phyloP scores from a whole-genome alignment of 2,888 invertebrate genomes.

The Noctua janthe region DNA sequence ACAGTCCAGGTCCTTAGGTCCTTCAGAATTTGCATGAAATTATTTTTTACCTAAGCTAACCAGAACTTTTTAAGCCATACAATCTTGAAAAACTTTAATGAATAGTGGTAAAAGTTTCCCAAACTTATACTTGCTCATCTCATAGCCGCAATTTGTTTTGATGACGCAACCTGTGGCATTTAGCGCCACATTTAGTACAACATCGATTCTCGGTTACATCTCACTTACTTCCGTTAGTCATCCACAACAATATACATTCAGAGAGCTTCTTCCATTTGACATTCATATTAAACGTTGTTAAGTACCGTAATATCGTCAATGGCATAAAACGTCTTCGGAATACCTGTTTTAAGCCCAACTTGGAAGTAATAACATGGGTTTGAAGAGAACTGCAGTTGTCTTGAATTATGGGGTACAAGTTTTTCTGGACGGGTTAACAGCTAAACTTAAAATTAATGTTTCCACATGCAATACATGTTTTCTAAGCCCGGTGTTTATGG shows the following conservation, averaged over 20 bases:
- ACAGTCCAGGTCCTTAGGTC: neutral
- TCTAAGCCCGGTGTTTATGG: neutral
- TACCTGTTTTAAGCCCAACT: conserved; percentile 54
- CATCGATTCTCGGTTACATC: conserved; percentile 41
- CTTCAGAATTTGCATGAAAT: neutral
- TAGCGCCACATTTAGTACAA: conserved; percentile 39
- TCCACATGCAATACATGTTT: neutral
- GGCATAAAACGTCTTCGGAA: conserved; percentile 35
- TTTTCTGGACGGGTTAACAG: conserved; percentile 28
- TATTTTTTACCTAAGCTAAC: neutral
- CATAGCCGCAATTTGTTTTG: conserved; percentile 37
- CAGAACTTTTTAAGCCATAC: neutral
- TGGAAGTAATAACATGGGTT: conserved; percentile 36
- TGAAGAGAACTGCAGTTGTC: conserved; percentile 29
- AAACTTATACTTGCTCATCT: conserved; percentile 15
- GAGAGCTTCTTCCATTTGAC: conserved; percentile 46
- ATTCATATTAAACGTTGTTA: conserved; percentile 49
- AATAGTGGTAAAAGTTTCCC: neutral
- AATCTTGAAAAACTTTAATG: neutral
- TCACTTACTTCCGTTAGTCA: conserved; percentile 51
- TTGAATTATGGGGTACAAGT: conserved; percentile 40
- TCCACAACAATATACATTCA: conserved; percentile 55
- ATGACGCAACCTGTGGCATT: conserved; percentile 46
- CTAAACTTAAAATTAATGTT: neutral
- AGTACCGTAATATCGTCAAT: conserved; percentile 53